Evolutionary conservation across 2,888 invertebrate genomes (phyloP).

Genomic region (Sinelater perroti): DNA sequence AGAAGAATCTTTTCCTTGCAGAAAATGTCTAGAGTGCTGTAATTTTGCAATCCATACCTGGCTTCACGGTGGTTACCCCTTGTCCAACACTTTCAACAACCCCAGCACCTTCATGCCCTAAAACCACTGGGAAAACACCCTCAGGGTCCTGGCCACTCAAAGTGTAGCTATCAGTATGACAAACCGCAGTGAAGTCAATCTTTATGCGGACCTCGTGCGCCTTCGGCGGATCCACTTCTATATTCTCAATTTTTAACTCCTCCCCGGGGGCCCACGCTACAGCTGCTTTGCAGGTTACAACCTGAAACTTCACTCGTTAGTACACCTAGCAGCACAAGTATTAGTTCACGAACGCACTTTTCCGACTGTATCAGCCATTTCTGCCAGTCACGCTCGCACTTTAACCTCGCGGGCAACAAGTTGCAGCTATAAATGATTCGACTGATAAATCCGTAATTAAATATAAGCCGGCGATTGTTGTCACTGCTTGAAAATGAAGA

Average conservation of each 20-base stretch:
- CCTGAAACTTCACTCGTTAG: constrained; percentile 43
- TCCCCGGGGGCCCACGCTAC: constrained; percentile 96
- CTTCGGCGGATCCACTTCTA: constrained; percentile 94
- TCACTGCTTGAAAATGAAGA: too few species aligned
- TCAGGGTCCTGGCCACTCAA: constrained; percentile 89
- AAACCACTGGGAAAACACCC: constrained; percentile 88
- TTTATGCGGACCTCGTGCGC: constrained; percentile 90
- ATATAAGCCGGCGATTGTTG: too few species aligned
- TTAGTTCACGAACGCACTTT: neutral
- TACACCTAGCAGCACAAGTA: constrained; percentile 4
- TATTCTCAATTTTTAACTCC: constrained; percentile 86
- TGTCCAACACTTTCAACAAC: constrained; percentile 97
- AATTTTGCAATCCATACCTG: constrained; percentile 69
- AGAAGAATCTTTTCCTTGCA: too few species aligned
- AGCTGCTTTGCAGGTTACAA: constrained; percentile 91
- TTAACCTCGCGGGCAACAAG: constrained; percentile 7
- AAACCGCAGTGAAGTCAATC: constrained; percentile 82
- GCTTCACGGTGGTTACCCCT: constrained; percentile 84
- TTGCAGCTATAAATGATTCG: too few species aligned
- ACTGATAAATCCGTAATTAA: too few species aligned
- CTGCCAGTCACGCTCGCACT: constrained; percentile 14
- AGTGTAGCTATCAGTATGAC: constrained; percentile 94
- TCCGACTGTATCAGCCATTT: constrained; percentile 22
- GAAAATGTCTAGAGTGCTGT: too few species aligned
- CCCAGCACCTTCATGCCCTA: constrained; percentile 97